Evolutionary conservation across 2,888 invertebrate species (phyloP).

Genomic region (Chrysolina oricalcia): DNA sequence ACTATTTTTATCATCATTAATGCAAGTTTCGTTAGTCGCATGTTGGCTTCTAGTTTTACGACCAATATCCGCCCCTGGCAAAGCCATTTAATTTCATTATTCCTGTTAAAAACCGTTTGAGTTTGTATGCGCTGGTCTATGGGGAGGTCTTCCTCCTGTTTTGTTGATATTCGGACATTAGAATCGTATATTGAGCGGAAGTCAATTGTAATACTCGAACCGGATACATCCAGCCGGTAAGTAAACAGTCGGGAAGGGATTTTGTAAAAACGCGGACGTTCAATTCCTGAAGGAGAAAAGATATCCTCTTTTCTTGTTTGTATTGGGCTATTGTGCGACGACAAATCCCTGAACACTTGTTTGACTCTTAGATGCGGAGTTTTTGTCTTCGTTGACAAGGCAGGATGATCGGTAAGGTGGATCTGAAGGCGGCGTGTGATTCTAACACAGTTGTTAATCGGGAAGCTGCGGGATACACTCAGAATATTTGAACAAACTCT

Average conservation of each 20-base stretch:
- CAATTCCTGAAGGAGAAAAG: constrained; percentile 11
- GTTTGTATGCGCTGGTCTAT: constrained; percentile 9
- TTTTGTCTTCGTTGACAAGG: constrained; percentile 17
- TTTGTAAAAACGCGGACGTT: constrained; percentile 20
- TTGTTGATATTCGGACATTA: constrained; percentile 31
- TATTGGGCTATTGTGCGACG: constrained; percentile 11
- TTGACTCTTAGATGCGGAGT: constrained; percentile 12
- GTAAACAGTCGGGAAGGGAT: constrained; percentile 18
- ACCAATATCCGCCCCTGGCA: constrained; percentile 38
- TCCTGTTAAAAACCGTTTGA: constrained; percentile 42
- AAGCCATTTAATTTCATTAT: constrained; percentile 38
- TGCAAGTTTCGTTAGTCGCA: constrained; percentile 19
- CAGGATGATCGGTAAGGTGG: neutral
- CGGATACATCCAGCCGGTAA: constrained; percentile 39
- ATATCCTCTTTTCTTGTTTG: constrained; percentile 22
- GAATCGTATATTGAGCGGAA: constrained; percentile 39
- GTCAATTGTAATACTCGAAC: constrained; percentile 45
- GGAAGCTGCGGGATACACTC: neutral
- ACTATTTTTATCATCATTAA: constrained; percentile 23
- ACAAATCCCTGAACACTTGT: constrained; percentile 25
- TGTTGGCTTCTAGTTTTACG: constrained; percentile 30
- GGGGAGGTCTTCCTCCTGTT: constrained; percentile 24
- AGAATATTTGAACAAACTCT: neutral
- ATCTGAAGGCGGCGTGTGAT: neutral
- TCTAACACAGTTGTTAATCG: neutral